Base-by-base conservation (phyloP, 2,888 invertebrate genomes). In the Netelia virgata region DNA sequence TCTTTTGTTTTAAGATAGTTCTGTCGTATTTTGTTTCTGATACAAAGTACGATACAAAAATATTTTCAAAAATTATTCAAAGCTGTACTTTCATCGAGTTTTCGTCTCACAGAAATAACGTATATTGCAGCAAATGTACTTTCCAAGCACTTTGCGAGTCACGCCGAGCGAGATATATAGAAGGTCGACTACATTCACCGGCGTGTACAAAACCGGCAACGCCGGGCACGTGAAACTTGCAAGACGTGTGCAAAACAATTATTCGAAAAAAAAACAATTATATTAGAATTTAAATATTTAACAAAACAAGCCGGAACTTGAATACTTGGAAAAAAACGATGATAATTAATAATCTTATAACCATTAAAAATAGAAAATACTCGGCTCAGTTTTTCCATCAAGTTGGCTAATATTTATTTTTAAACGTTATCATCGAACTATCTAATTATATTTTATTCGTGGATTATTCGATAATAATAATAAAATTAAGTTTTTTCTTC, bases 141-240 rank as follows among this genome's bases (percentile, higher is more conserved):
- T 82, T 82, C 77, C 57, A 43, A 66, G 64, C 57, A 53, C 50
- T 59, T 55, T 14, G 14, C 57, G 55, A 76, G 36, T 28, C 9
- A 20, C n/a, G 23, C 55, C 11, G 64, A 75, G 43, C 72, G 57
- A 68, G 63, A 72, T 47, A 47, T 47, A 47, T 64, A 81, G 91
- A 92, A 92, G 92, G 92, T 90, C 92, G 89, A 92, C 92, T 90
- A 92, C 92, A 92, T 92, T 92, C 92, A 91, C 92, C 86, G 78
- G 76, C 84, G 68, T 73, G 14, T 69, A 57, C 20, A 5, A 50
- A 76, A 72, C 63, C 64, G 69, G 57, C 63, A 11, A 70, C 68
- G 66, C 55, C 64, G 53, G 50, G 63, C 78, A 57, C 57, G 59
- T 69, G 41, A 64, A 75, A 74, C 47, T 72, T 11, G 75, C 41